phyloP scores from a whole-genome alignment of 2,888 invertebrate species.

The Lycia hirtaria region DNA sequence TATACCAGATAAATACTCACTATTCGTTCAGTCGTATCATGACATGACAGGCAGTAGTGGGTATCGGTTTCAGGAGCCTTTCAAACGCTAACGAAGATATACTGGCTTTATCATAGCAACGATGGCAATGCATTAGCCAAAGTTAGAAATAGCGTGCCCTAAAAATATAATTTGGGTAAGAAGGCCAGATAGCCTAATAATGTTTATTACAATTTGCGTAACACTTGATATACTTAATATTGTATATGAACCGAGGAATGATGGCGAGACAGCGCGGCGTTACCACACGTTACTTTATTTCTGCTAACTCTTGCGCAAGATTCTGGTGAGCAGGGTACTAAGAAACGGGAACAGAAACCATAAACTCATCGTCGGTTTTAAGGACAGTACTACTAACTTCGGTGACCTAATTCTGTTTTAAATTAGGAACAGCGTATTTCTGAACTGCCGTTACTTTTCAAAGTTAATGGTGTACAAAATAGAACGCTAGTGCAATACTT shows the following conservation, averaged over 20 bases:
- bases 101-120: constrained; percentile 14
- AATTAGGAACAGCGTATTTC: constrained; percentile 8
- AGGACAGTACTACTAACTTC: constrained; percentile 47
- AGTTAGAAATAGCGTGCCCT: constrained; percentile 42
- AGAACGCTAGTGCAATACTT: neutral
- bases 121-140: constrained; percentile 31
- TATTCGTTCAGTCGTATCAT: constrained; percentile 13
- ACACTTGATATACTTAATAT: constrained; percentile 35
- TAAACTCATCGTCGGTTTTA: constrained; percentile 50
- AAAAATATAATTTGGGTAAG: constrained; percentile 42
- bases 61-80: constrained; percentile 18
- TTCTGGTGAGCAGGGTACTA: constrained; percentile 41
- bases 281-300: constrained; percentile 69
- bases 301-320: constrained; percentile 71
- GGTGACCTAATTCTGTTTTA: constrained; percentile 40
- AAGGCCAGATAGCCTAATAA: constrained; percentile 52
- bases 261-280: constrained; percentile 44
- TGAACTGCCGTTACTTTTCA: neutral
- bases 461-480: neutral
- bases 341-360: constrained; percentile 49
- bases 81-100: constrained; percentile 4
- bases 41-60: constrained; percentile 20
- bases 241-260: constrained; percentile 54
- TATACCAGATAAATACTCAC: constrained; percentile 11
- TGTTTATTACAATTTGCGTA: constrained; percentile 65